Evolutionary conservation across 92 coral and sea anemone genomes (phyloP), one percentile per base, ranked within the genome.

Genomic region (Bergia puertoricense): DNA sequence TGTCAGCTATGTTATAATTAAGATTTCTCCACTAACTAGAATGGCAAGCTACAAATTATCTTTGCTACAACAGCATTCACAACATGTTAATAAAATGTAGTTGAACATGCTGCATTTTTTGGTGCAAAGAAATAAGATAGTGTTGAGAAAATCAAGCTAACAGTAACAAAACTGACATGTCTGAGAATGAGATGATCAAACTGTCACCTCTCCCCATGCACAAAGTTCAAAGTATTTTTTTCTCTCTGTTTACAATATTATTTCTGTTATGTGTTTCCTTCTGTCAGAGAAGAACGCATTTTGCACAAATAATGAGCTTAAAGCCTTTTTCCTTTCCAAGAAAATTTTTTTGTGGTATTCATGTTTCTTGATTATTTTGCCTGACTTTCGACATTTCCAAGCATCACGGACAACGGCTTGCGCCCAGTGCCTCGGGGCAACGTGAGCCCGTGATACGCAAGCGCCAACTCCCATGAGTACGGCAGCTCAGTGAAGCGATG

Each of bases 391-490:
- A 30, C 30, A 30, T 30, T 30, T 30, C 30, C 30, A 30, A 30
- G 30, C 30, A 30, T 30, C 30, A 30, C 30, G 30, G 30, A 30
- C 30, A 30, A 11, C 1, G 22, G 2, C 78, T 77, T 0, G 81
- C 3, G 45, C 5, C 57, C 81, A 45, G 51, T 66, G 86, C 86
- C 79, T 71, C 67, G 30, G 79, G 79, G 87, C 30, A 45, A 71
- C 13, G 18, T 84, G 87, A 84, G 87, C 87, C 87, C 87, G 87
- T 84, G 87, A 69, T 84, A 84, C 87, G 78, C 78, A 84, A 84
- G 87, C 87, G 87, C 87, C 79, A 84, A 84, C 79, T 72, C 78
- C 86, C 87, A 84, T 84, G 78, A 84, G 87, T 45, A 76, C 79
- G 44, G 79, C 18, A 74, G 44, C 48, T 45, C 48, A 76, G 79